Base-by-base conservation (phyloP, 2,888 invertebrate genomes). In the Strigamia crassipes region DNA sequence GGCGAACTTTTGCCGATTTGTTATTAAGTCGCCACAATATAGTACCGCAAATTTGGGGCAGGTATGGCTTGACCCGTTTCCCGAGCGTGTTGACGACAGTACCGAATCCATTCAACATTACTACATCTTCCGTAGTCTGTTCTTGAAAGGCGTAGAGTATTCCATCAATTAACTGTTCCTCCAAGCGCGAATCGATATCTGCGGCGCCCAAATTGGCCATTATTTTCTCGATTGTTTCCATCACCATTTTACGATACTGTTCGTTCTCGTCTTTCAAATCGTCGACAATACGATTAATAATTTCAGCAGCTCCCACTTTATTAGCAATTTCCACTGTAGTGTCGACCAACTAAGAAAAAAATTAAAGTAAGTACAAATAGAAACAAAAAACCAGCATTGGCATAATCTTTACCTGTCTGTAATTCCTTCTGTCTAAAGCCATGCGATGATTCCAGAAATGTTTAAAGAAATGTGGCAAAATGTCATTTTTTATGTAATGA, bases 361-460 rank as follows among this genome's bases (percentile, higher is more conserved):
- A 15, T n/a, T 5, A 46, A 15, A 23, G 2, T 34, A 83, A 77
- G 41, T n/a, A 13, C 8, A 2, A 10, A 82, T 56, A 27, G 0
- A 2, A 10, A 82, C 23, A 27, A 0, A 31, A 66, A 27, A 82
- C 3, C 38, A 83, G 27, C 21, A 0, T n/a, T 23, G 8, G 18
- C n/a, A 66, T 4, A 41, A 81, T 46, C 66, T 3, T 61, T 82
- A 90, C 91, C 88, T 97, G 97, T 84, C 97, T 91, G 87, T 99
- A 99, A 88, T 99, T 99, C 83, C 99, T 92, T 80, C 99, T 91
- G 89, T 99, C 99, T 83, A 99, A 90, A 1, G 99, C 99, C 99
- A 99, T 99, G 84, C 99, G 92, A 87, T 99, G 99, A 88, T 99
- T 99, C 99, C 99, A 99, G 89, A 99, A 99, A 89, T 98, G 96